These are phyloP conservation scores for Drosophila sordidapex DNA, from an alignment of 2,888 invertebrate species.

Conservation along the genomic window DNA sequence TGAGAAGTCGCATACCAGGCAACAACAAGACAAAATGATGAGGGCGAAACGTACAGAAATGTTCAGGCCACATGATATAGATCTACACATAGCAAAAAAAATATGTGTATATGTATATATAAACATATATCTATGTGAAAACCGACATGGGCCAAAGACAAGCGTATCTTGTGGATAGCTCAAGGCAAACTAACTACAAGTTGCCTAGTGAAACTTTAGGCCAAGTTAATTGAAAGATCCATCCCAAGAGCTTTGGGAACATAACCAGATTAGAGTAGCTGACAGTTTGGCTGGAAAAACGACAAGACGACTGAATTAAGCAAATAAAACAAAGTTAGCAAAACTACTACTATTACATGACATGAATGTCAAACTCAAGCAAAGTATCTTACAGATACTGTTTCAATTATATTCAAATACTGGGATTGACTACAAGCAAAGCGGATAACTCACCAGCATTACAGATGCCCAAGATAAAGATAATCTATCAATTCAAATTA, in stretches of 20 bases:
- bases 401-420: not conserved
- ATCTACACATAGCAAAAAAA: constrained; percentile 68
- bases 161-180: constrained; percentile 36
- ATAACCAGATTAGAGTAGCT: constrained; percentile 31
- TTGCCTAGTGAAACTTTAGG: constrained; percentile 42
- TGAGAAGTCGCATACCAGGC: constrained; percentile 69
- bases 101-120: constrained; percentile 3
- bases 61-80: constrained; percentile 64
- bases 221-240: constrained; percentile 53
- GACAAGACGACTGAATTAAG: not conserved
- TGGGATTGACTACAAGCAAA: not conserved
- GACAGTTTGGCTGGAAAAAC: constrained; percentile 6
- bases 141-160: constrained; percentile 43
- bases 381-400: not conserved
- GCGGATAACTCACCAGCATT: not conserved
- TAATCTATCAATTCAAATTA: not conserved
- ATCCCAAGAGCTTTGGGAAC: constrained; percentile 25
- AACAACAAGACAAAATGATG: constrained; percentile 40
- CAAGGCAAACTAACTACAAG: constrained; percentile 39
- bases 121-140: constrained; percentile 11
- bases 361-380: not conserved
- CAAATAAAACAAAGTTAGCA: not conserved
- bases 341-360: not conserved
- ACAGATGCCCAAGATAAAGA: not conserved
- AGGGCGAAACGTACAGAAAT: constrained; percentile 60